Evolutionary conservation across 2,888 invertebrate genomes (phyloP).

Genomic region (Drepana falcataria): DNA sequence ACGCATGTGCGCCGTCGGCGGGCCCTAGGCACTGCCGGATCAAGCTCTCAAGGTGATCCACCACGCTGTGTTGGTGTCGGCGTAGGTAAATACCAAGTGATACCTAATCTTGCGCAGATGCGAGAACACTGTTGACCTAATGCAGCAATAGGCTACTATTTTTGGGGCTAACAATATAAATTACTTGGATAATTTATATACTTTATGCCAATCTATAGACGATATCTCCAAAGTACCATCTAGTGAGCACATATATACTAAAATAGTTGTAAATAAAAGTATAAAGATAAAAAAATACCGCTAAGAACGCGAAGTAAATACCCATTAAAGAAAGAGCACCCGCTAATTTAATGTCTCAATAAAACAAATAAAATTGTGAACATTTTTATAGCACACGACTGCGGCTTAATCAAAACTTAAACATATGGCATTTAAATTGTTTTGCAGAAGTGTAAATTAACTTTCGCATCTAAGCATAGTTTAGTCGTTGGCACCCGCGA

Average conservation of each 20-base stretch:
- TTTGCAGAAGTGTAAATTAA: neutral
- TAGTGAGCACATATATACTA: too few species aligned
- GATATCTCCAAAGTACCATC: too few species aligned
- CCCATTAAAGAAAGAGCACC: neutral
- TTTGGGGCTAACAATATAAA: too few species aligned
- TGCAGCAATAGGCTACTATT: too few species aligned
- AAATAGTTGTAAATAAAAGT: too few species aligned
- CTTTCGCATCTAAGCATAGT: neutral
- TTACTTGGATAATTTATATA: too few species aligned
- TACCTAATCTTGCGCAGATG: slow-evolving; percentile 1
- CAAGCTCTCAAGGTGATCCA: slow-evolving; percentile 65
- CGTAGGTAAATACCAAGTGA: slow-evolving; percentile 11
- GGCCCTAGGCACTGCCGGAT: slow-evolving; percentile 27
- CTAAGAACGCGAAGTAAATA: neutral
- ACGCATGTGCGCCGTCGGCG: too few species aligned
- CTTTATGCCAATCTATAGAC: too few species aligned
- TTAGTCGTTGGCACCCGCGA: slow-evolving; percentile 8
- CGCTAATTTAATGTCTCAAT: neutral
- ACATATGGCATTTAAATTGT: neutral
- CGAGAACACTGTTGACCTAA: neutral
- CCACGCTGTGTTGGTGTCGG: slow-evolving; percentile 37
- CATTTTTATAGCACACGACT: neutral
- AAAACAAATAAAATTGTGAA: neutral
- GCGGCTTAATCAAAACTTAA: too few species aligned
- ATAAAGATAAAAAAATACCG: too few species aligned